Percentiles rank a stretch among this genome's conserved stretches.
Conservation (phyloP, 53 echinoderm and acorn worm genomes). For the Apostichopus leukothele region DNA sequence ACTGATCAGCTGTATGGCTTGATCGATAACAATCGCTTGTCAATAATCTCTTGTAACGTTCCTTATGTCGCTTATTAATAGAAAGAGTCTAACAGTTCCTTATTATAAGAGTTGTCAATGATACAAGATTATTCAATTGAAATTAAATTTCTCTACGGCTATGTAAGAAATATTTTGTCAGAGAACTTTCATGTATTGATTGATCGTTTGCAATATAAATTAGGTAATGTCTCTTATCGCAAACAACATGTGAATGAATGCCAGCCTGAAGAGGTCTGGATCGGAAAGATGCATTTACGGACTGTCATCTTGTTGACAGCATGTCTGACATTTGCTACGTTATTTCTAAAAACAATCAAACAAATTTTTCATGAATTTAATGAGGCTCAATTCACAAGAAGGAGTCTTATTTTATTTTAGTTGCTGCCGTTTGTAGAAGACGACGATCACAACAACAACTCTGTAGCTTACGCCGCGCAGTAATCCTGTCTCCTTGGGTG, state of each 20-base stretch:
- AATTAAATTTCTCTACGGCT: not conserved
- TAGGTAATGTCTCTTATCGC: not conserved
- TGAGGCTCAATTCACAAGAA: too few relatives aligned
- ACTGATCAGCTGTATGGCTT: not conserved
- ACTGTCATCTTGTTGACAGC: not conserved
- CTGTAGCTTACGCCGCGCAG: too few relatives aligned
- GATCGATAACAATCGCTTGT: not conserved
- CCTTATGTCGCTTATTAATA: not conserved
- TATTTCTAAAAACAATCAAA: too few relatives aligned
- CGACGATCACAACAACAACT: too few relatives aligned
- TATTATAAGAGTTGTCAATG: not conserved
- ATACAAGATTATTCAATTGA: not conserved
- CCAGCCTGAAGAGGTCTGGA: not conserved
- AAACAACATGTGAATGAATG: conserved; percentile 7
- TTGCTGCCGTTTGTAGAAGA: too few relatives aligned
- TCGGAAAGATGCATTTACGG: not conserved
- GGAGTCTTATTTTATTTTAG: too few relatives aligned
- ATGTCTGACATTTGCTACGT: too few relatives aligned
- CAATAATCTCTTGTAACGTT: not conserved
- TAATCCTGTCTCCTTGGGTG: too few relatives aligned
- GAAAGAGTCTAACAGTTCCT: not conserved
- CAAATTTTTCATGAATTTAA: too few relatives aligned
- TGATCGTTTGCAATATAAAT: conserved; percentile 6
- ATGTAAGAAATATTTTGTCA: not conserved
- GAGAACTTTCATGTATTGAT: not conserved